Evolutionary conservation across 2,113 vertebrate species (phyloP).

Genomic region (Dipodomys stephensi): DNA sequence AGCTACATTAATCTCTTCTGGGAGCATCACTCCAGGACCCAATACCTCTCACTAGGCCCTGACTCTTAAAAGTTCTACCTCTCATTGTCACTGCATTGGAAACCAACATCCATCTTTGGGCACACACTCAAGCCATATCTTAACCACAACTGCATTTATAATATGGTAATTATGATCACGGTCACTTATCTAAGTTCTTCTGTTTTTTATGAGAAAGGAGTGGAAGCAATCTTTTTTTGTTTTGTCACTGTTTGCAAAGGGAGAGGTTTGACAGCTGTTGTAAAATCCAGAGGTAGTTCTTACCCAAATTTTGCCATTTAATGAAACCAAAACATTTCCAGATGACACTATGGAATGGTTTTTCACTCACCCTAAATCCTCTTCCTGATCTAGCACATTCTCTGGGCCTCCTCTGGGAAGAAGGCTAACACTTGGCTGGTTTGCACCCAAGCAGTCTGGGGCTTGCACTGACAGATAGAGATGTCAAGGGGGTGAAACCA

Average conservation of each 20-base stretch:
- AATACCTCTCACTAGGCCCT: neutral
- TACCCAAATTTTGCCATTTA: neutral
- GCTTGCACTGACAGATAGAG: conserved; percentile 36
- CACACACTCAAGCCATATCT: no score
- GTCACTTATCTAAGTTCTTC: neutral
- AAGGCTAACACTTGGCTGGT: neutral
- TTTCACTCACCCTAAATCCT: neutral
- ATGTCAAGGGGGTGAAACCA: conserved; percentile 49
- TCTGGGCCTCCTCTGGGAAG: neutral
- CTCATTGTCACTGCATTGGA: neutral
- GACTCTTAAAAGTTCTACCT: neutral
- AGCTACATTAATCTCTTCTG: neutral
- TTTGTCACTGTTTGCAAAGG: conserved; percentile 4
- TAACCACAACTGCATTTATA: neutral
- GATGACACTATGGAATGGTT: neutral
- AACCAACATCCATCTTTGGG: neutral
- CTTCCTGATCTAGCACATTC: neutral
- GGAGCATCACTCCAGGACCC: neutral
- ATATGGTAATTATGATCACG: neutral
- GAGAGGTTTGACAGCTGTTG: neutral
- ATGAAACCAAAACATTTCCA: conserved; percentile 11
- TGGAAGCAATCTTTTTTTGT: neutral
- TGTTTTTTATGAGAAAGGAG: conserved; percentile 31
- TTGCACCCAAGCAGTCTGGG: neutral
- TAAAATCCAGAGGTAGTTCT: conserved; percentile 6